Conservation (phyloP, 2,888 invertebrate genomes). For the Meiosimyza platycephala region DNA sequence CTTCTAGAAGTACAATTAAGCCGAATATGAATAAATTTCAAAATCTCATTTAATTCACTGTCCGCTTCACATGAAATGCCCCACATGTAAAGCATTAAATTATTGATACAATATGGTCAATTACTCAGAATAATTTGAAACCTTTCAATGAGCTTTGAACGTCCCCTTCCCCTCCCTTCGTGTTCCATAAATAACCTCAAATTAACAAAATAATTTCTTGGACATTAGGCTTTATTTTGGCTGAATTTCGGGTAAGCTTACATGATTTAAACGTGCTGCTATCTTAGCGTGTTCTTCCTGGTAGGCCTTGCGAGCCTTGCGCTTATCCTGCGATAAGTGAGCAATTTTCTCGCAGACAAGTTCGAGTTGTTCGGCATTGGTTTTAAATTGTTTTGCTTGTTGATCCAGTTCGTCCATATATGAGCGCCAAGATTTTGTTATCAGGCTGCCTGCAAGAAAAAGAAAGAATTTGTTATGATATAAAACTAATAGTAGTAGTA, state of each 20-base stretch:
- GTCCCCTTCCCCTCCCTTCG: too few species aligned
- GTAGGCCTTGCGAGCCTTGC: slow-evolving; percentile 86
- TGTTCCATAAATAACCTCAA: too few species aligned
- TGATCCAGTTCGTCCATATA: slow-evolving; percentile 92
- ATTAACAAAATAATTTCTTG: too few species aligned
- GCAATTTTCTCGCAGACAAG: slow-evolving; percentile 85
- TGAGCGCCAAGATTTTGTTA: slow-evolving; percentile 81
- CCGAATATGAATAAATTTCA: too few species aligned
- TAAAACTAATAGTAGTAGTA: not conserved
- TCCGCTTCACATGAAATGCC: too few species aligned
- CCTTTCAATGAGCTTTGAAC: too few species aligned
- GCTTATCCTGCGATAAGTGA: slow-evolving; percentile 85
- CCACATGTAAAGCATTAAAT: too few species aligned
- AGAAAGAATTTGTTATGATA: slow-evolving; percentile 14
- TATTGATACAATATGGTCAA: too few species aligned
- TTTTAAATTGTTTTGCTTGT: slow-evolving; percentile 82
- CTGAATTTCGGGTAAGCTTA: slow-evolving; percentile 65
- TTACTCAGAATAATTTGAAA: too few species aligned
- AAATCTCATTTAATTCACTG: too few species aligned
- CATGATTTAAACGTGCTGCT: slow-evolving; percentile 83
- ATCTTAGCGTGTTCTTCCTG: slow-evolving; percentile 90
- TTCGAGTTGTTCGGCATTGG: slow-evolving; percentile 88
- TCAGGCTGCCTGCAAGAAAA: slow-evolving; percentile 71
- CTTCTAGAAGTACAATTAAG: too few species aligned
- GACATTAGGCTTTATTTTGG: too few species aligned